phyloP scores from a whole-genome alignment of 2,888 invertebrate genomes.

The Tetragnatha montana region DNA sequence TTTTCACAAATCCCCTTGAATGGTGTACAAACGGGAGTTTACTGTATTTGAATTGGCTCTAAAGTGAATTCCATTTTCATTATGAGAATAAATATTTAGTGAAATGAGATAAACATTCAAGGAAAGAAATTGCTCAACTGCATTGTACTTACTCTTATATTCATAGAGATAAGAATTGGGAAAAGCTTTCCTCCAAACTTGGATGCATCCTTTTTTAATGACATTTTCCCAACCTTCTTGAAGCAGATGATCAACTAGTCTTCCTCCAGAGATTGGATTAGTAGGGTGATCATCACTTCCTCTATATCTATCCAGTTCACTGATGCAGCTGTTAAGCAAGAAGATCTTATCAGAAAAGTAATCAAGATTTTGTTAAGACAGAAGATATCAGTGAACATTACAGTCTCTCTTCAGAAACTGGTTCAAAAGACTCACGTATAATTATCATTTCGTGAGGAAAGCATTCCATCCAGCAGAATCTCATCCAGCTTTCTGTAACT shows the following conservation, averaged over 20 bases:
- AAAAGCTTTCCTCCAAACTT: slow-evolving; percentile 72
- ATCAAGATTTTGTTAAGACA: background rate
- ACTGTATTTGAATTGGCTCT: background rate
- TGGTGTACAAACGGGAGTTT: too few relatives aligned
- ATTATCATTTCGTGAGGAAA: slow-evolving; percentile 32
- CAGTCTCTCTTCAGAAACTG: background rate
- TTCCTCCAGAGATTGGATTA: slow-evolving; percentile 32
- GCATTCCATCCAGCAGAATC: slow-evolving; percentile 55
- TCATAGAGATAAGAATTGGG: slow-evolving; percentile 71
- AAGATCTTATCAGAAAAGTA: slow-evolving; percentile 18
- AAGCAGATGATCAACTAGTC: slow-evolving; percentile 41
- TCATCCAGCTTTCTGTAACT: slow-evolving; percentile 48
- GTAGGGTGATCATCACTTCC: slow-evolving; percentile 52
- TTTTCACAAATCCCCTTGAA: too few relatives aligned
- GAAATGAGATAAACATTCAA: background rate
- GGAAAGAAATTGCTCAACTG: too few relatives aligned
- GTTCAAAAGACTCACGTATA: slow-evolving; percentile 46
- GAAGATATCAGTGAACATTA: background rate
- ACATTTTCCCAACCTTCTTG: slow-evolving; percentile 72
- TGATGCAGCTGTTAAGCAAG: slow-evolving; percentile 64
- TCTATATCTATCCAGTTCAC: slow-evolving; percentile 68
- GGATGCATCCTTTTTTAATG: slow-evolving; percentile 70
- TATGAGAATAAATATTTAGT: background rate
- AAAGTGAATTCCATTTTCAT: background rate
- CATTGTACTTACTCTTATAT: slow-evolving; percentile 72